Evolutionary conservation across 2,888 invertebrate genomes (phyloP), one percentile per base, ranked within the genome.

Genomic region (Cataglyphis rosenhaueri): DNA sequence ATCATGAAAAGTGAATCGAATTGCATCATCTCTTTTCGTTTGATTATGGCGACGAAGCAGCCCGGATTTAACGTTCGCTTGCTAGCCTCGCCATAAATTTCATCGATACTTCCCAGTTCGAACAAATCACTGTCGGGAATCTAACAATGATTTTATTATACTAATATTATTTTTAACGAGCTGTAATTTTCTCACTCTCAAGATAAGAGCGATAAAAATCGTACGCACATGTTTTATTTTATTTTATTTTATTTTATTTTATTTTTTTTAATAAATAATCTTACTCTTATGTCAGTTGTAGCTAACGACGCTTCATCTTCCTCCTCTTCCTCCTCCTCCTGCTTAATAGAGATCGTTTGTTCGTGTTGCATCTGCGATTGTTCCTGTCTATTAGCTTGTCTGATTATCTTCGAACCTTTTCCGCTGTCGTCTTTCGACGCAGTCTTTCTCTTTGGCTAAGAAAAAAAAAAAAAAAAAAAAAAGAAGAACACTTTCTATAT

Each of bases 1-100:
- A 98, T 98, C 96, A 98, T 97, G 93, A 97, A 97, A 93, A 97
- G 97, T 6, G 97, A 97, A 94, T 98, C 97, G 91, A 98, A 95
- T 61, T 97, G 96, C 76, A 97, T 97, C 90, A 98, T 96, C 95
- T 97, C 96, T 96, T 97, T 97, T 89, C 97, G 95, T 92, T 96
- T 96, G 79, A 97, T 95, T 10, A 97, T 95, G 3, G 96, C 96
- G 65, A 97, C 95, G 91, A 96, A 97, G 91, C 97, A 97, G 3
- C 97, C 97, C 89, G 91, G 86, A 4, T 95, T 93, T 35, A 94
- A 91, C 9, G 94, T 93, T 61, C 94, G 92, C 3, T 95, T 91
- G 84, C 96, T 96, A 44, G 94, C 93, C 76, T 95, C 95, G 79
- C 95, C 95, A 88, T 96, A 96, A 15, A 96, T 93, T 64, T 95